Base-by-base conservation (phyloP, 2,113 vertebrate species). In the Pygoscelis antarcticus region DNA sequence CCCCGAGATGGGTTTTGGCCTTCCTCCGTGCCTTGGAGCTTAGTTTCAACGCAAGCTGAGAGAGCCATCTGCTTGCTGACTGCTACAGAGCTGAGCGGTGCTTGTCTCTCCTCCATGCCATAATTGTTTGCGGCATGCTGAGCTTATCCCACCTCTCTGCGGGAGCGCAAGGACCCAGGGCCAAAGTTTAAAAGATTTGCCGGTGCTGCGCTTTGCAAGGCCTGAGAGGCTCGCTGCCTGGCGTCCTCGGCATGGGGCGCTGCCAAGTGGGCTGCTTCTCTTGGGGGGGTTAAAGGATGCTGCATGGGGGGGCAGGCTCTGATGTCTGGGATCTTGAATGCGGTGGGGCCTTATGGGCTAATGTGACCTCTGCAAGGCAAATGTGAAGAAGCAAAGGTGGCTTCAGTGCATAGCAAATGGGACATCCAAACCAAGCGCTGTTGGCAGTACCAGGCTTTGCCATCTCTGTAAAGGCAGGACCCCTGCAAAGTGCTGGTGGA, bases 41-140 rank as follows among this genome's bases (percentile, higher is more conserved):
- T 55, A 47, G 68, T 68, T 93, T 81, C 8, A 3, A 61, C 69
- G 92, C 92, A 96, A 95, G 89, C 96, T 93, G 96, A 87, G 93
- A 71, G 65, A 94, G 69, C 89, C 96, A 97, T 96, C 95, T 97
- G 96, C 92, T 95, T 92, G 89, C 86, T 96, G 97, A 76, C 91
- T 92, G 87, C 89, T 69, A 40, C 52, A 26, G 95, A 79, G 74
- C 77, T 0, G 16, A 89, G 77, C 10, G 3, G 36, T 61, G 77
- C 77, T 85, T 69, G 57, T 68, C 86, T 84, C 47, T 83, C 74
- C 69, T 81, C 69, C 65, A 65, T 42, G 42, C 42, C 42, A 42
- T 96, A 92, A 95, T 85, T 96, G 93, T 96, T 95, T 96, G 81
- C 7, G 4, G 62, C 61, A 0, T 42, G 91, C 83, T 94, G 95